phyloP scores from a whole-genome alignment of 2,888 invertebrate genomes.

The Leuctra nigra region DNA sequence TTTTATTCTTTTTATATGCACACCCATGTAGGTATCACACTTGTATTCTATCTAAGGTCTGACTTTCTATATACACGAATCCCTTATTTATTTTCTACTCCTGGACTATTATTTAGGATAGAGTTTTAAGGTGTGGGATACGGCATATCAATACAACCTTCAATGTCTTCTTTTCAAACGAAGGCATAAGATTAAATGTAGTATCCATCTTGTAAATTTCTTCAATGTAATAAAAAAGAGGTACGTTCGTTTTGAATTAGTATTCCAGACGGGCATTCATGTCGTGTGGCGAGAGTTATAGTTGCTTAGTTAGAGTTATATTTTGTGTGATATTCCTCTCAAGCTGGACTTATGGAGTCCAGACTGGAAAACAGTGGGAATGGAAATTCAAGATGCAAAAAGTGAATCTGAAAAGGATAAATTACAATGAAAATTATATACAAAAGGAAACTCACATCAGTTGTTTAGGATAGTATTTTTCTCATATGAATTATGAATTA shows the following conservation, averaged over 20 bases:
- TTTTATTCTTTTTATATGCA: too few relatives aligned
- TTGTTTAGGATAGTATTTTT: too few relatives aligned
- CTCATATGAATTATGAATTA: too few relatives aligned
- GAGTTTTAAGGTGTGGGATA: constrained; percentile 7
- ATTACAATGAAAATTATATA: too few relatives aligned
- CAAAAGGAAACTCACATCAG: too few relatives aligned
- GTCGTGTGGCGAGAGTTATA: constrained; percentile 8
- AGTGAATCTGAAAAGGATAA: too few relatives aligned
- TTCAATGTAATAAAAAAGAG: constrained; percentile 5
- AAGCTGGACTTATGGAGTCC: too few relatives aligned
- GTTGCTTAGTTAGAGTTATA: neutral
- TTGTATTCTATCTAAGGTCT: neutral
- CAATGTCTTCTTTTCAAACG: constrained; percentile 18
- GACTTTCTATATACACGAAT: neutral
- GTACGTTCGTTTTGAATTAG: constrained; percentile 6
- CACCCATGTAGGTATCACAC: neutral
- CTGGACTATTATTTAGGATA: constrained; percentile 3
- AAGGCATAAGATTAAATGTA: constrained; percentile 10
- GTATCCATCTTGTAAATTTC: constrained; percentile 13
- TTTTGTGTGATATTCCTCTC: constrained; percentile 6
- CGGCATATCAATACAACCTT: constrained; percentile 8
- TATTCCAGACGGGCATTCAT: neutral
- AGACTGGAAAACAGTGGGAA: too few relatives aligned
- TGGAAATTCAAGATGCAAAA: too few relatives aligned
- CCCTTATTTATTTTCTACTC: neutral